Conservation (phyloP, 2,113 vertebrate species). For the Colistium nudipinnis region DNA sequence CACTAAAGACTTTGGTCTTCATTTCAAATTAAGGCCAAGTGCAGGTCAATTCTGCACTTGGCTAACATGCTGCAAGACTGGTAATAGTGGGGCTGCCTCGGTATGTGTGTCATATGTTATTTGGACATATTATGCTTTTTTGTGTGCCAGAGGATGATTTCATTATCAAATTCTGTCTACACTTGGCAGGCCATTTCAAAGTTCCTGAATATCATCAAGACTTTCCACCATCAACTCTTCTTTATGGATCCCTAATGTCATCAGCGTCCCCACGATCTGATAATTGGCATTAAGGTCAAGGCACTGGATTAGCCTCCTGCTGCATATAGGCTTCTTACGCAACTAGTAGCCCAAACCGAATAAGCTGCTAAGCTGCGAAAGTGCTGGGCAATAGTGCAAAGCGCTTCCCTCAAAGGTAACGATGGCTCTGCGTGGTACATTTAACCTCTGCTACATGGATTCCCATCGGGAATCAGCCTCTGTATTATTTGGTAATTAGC, state of each 20-base stretch:
- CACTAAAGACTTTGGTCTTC: not conserved
- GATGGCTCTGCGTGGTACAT: not conserved
- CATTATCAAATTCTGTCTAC: not conserved
- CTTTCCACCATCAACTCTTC: not conserved
- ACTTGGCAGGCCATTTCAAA: not conserved
- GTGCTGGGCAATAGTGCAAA: constrained; percentile 35
- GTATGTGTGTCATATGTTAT: not conserved
- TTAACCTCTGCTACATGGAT: not conserved
- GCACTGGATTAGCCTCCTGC: constrained; percentile 74
- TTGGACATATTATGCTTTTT: not conserved
- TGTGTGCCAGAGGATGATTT: not conserved
- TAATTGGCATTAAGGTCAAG: constrained; percentile 81
- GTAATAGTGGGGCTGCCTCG: not conserved
- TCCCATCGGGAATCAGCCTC: not conserved
- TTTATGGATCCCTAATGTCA: constrained; percentile 56
- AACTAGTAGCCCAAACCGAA: constrained; percentile 60
- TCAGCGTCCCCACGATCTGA: constrained; percentile 69
- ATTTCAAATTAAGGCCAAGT: too few species aligned
- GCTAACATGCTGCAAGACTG: not conserved
- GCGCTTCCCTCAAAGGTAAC: constrained; percentile 31
- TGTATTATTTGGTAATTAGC: not conserved
- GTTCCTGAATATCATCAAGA: not conserved
- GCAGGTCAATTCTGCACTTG: too few species aligned
- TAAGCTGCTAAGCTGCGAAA: constrained; percentile 77
- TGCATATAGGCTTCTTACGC: constrained; percentile 79